Evolutionary conservation across 2,888 invertebrate genomes (phyloP).

Genomic region (Cosmia pyralina): DNA sequence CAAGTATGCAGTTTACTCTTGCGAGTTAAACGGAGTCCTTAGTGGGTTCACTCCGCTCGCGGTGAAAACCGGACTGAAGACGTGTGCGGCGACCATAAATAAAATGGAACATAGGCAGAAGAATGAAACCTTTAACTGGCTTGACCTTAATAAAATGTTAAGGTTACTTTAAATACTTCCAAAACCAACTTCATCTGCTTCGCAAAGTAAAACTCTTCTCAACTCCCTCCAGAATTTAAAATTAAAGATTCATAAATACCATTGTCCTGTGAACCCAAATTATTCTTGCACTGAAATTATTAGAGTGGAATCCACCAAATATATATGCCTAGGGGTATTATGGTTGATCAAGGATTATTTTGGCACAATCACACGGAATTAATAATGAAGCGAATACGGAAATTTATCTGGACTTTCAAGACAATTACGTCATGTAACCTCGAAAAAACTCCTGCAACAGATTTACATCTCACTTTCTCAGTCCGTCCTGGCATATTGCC

Average conservation of each 20-base stretch:
- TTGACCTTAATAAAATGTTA: not conserved
- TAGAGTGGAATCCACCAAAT: not conserved
- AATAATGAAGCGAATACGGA: not conserved
- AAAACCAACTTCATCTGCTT: constrained; percentile 1
- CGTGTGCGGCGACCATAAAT: too few species aligned
- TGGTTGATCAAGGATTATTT: not conserved
- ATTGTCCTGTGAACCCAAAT: not conserved
- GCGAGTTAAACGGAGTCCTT: too few species aligned
- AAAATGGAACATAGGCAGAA: too few species aligned
- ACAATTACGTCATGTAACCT: too few species aligned
- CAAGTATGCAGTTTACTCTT: too few species aligned
- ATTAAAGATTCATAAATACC: not conserved
- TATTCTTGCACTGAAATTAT: not conserved
- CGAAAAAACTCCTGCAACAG: too few species aligned
- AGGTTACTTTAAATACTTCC: not conserved
- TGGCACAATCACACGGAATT: not conserved
- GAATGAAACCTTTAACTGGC: not conserved
- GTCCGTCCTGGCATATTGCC: too few species aligned
- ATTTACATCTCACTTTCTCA: too few species aligned
- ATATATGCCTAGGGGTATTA: not conserved
- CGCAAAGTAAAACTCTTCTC: not conserved
- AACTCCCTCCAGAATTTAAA: not conserved
- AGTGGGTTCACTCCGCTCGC: too few species aligned
- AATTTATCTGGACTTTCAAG: not conserved
- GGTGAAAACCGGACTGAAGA: too few species aligned